Base-by-base conservation (phyloP, 2,113 vertebrate species). In the Megaceryle maxima region DNA sequence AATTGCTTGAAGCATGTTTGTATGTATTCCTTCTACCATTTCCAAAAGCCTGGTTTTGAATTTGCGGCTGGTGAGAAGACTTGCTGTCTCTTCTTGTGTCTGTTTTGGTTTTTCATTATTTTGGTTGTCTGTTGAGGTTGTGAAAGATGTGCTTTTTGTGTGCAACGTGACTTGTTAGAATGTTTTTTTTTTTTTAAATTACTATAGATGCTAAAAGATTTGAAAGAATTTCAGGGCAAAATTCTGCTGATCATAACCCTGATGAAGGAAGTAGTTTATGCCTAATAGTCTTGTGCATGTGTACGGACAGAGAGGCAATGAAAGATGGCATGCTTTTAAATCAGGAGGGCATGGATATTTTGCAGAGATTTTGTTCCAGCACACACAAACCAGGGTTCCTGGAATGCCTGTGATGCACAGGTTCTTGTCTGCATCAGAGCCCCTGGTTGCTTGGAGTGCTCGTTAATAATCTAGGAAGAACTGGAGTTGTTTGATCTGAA, bases 371-470 rank as follows among this genome's bases (percentile, higher is more conserved):
- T 95, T 93, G 55, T 90, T 90, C 46, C 50, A 77, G 59, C 2
- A 4, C 53, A 70, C 82, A 33, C 41, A 80, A 83, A 91, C n/a
- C 17, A 46, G 60, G 59, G 75, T 50, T 96, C 67, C 51, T 94
- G 87, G 94, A 93, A 96, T 95, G 85, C 68, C 50, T 95, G 67
- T 90, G 92, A 97, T 97, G 85, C 90, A 80, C 90, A 91, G 63
- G 86, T 83, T 96, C 90, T 96, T 93, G 82, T 94, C 92, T 93
- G 50, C 6, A 0, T 95, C 85, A 88, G 75, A 93, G 90, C 64
- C 73, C 53, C 63, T 0, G 0, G 50, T 92, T 90, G 82, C 92
- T 96, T 81, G 75, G 46, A 96, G 93, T n/a, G 5, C 79, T 93
- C 5, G 1, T 88, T 96, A 94, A 94, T 92, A 92, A 90, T 53